Percentiles rank a stretch among this genome's conserved stretches.
Conservation (phyloP, 37 sponge, comb jelly and placozoan species). For the Hormiphora californensis region DNA sequence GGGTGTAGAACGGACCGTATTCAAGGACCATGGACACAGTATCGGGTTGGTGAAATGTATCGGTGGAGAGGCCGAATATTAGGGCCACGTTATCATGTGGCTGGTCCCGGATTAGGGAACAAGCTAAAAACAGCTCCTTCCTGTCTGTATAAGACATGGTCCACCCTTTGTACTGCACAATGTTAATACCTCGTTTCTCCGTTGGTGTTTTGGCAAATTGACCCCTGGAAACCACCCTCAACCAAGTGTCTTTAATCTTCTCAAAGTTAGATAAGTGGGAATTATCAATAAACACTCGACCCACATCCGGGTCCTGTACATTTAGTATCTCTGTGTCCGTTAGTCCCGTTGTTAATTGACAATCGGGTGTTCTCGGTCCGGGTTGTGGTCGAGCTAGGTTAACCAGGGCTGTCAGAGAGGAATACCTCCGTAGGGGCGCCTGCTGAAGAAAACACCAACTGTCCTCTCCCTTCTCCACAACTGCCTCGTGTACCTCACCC, state of each 20-base stretch:
- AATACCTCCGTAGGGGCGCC: not conserved
- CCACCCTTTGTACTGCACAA: not conserved
- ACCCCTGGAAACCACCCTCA: not conserved
- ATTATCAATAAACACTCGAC: not conserved
- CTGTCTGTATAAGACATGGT: not conserved
- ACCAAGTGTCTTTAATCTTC: not conserved
- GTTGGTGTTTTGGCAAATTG: not conserved
- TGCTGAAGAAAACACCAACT: not conserved
- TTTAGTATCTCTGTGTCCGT: not conserved
- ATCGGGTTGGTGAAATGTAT: not conserved
- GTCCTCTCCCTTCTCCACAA: not conserved
- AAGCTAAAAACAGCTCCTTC: not conserved
- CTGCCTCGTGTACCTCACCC: not conserved
- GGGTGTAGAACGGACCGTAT: conserved; percentile 17
- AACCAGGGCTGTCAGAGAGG: conserved; percentile 4
- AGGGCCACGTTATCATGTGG: not conserved
- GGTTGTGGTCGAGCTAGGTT: not conserved
- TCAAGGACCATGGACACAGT: not conserved
- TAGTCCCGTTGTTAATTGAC: not conserved
- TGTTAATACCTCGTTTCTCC: not conserved
- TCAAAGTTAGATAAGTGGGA: not conserved
- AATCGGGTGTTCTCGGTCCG: not conserved
- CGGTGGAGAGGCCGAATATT: not conserved
- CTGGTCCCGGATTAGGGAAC: not conserved
- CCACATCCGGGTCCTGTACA: conserved; percentile 33